Base-by-base conservation (phyloP, 2,888 invertebrate species). In the Coelopa pilipes region DNA sequence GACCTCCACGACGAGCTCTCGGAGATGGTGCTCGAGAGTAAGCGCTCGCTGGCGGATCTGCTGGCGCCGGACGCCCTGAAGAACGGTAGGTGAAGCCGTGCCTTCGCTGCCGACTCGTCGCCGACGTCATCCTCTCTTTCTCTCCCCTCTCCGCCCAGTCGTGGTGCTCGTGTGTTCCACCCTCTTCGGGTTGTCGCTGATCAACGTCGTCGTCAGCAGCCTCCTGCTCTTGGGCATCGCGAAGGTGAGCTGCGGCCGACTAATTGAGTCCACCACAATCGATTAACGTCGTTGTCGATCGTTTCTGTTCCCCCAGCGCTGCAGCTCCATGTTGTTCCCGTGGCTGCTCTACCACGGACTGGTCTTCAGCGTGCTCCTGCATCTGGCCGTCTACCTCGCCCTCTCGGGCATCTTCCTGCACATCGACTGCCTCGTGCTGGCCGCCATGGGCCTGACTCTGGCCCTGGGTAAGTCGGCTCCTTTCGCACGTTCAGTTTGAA, bases 301-400 rank as follows among this genome's bases (percentile, higher is more conserved):
- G 2, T 34, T 21, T 21, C n/a, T 21, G 12, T 59, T 57, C 4
- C 21, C 19, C 0, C 24, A 82, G 82, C 78, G 82, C 34, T 78
- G 78, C 12, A 73, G 79, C 70, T 68, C 79, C 10, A 70, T 81
- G 21, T 55, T 83, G 21, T 80, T 81, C 76, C 84, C 83, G 21
- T 83, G 83, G 84, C 71, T 83, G n/a, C 78, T 83, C 59, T 82
- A 75, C 68, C 81, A 83, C 73, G 83, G 82, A 45, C 72, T 83
- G 66, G 67, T 75, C n/a, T 83, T 82, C 59, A 82, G 83, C 5
- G 70, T 82, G 70, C 78, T 77, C 12, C 70, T 84, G 15, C 83
- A 82, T 68, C 77, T 81, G 77, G 77, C 78, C 55, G 72, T 79
- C 60, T 77, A 76, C n/a, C 4, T 55, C 9, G n/a, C 34, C 12